Evolutionary conservation across 2,113 vertebrate genomes (phyloP), one percentile per base, ranked within the genome.

Genomic region (Oncorhynchus tshawytscha): DNA sequence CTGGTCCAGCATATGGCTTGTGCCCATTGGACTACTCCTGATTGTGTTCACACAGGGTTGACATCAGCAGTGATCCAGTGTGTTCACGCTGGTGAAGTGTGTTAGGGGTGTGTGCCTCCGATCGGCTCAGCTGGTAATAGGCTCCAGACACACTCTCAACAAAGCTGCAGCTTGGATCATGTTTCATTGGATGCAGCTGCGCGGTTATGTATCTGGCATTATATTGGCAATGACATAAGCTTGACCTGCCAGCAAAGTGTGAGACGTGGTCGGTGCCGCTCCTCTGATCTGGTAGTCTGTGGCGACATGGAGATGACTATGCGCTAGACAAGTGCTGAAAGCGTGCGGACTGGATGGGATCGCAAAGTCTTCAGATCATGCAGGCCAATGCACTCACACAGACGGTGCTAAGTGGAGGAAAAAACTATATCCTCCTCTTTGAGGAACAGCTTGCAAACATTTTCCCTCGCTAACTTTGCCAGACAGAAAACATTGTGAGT

Each of bases 121-220:
- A 77, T 67, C 72, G 74, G 77, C 76, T 74, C 70, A 78, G 72
- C 66, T 75, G 71, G 60, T 29, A 90, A 92, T 85, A 74, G 76
- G 67, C 78, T 84, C 82, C 86, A 90, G 90, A 87, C 74, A 67
- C 51, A 27, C 25, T 74, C 72, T 71, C 71, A 71, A 76, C 76
- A 34, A 31, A 74, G 65, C 62, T 20, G n/a, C 71, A 67, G 48
- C 67, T 72, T 22, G 13, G 71, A 86, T 88, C 75, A 8, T 0
- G 9, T 87, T 87, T 86, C 79, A 87, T 82, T 80, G 73, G 75
- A 75, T 67, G 62, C 89, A 89, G 82, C 86, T 84, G 82, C 27
- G 72, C 29, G 72, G 62, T 78, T 66, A 70, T 77, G 76, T 77
- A 89, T 84, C 80, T 80, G 82, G 78, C 81, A 64, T 81, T 82